Evolutionary conservation across 2,113 vertebrate genomes (phyloP), one percentile per base, ranked within the genome.

Genomic region (Pluvialis apricaria): DNA sequence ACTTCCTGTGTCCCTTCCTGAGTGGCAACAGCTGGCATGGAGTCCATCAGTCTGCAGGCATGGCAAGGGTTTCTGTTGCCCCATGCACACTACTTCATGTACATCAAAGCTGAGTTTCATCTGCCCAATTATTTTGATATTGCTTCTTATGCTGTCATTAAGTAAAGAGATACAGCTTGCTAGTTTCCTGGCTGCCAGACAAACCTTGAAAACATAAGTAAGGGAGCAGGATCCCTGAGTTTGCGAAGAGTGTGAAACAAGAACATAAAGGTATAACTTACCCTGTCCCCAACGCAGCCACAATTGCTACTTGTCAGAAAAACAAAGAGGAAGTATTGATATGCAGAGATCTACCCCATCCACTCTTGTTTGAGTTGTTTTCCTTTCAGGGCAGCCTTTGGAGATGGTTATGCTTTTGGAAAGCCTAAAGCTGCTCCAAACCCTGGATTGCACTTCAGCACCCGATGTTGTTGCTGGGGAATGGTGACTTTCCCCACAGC

Each of bases 401-500:
- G 60, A 75, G 61, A 19, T 69, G 21, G 34, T 47, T 58, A 51
- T 12, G 36, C 44, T 29, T 95, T 84, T 72, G 85, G 57, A 94
- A 94, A 90, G 65, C 83, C 77, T 60, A 54, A 69, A 57, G 58
- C 92, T 78, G 84, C 68, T 94, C 65, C 68, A 86, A 79, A 94
- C 49, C 65, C 49, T 84, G 84, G 49, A 89, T 70, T 70, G 82
- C 65, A 72, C 78, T 85, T 76, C 93, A 88, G 65, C 18, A 88
- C n/a, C 81, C 84, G 42, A 61, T 93, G 80, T 64, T 95, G 92
- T 87, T 94, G 95, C 68, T 93, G 87, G 73, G 83, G 92, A 97
- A 82, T 52, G 9, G 64, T 97, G 95, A 94, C 83, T 97, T 96
- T 97, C 89, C 86, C 71, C 77, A 90, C 28, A 94, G 95, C 97